Percentiles rank a stretch among this genome's conserved stretches.
phyloP scores from a whole-genome alignment of 2,888 invertebrate species.

The Pseudococcus longispinus region DNA sequence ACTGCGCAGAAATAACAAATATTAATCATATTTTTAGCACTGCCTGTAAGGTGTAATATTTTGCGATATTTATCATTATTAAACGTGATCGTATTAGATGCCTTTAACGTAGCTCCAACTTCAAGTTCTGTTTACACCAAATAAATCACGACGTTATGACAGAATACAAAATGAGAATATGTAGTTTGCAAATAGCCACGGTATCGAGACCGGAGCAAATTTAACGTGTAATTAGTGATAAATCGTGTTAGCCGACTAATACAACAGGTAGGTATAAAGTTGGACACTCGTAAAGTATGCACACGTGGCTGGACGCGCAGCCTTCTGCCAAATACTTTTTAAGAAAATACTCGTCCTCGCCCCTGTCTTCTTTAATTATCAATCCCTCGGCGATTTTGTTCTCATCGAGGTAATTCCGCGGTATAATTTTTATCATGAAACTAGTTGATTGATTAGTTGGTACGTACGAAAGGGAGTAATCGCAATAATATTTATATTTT shows the following conservation, averaged over 20 bases:
- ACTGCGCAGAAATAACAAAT: conserved; percentile 8
- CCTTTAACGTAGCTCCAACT: neutral
- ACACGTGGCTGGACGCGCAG: neutral
- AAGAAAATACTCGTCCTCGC: neutral
- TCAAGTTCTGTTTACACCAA: conserved; percentile 37
- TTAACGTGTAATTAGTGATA: conserved; percentile 46
- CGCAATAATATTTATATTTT: neutral
- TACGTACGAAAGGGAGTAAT: neutral
- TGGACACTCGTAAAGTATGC: neutral
- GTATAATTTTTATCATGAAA: neutral
- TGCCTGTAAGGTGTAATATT: conserved; percentile 36
- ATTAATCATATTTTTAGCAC: conserved; percentile 13
- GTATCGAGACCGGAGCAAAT: conserved; percentile 24
- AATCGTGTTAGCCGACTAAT: conserved; percentile 21
- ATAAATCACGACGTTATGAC: conserved; percentile 50
- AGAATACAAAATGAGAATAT: conserved; percentile 6
- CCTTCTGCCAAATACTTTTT: neutral
- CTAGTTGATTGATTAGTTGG: conserved; percentile 5
- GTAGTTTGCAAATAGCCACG: neutral
- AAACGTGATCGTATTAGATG: conserved; percentile 17
- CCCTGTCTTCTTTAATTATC: neutral
- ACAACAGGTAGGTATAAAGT: conserved; percentile 1
- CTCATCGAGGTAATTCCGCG: neutral
- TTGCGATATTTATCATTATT: conserved; percentile 45
- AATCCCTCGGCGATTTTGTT: neutral